Evolutionary conservation across 2,797 vertebrate species (phyloP).

Genomic region (Anguilla megastoma): DNA sequence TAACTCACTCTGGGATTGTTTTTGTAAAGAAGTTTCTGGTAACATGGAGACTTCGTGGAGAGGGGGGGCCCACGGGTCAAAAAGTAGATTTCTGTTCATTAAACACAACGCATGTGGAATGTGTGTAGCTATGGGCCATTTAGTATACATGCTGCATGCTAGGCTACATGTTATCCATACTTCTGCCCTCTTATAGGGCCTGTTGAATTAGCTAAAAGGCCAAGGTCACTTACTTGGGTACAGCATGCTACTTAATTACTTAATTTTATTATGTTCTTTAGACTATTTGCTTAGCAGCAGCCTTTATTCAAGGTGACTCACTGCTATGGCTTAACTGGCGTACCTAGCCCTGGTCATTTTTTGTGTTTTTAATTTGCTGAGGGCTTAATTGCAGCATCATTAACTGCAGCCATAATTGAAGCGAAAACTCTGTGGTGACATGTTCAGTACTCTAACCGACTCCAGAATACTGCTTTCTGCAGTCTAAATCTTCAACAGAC

Average conservation of each 20-base stretch:
- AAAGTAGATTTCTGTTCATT: neutral
- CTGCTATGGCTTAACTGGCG: neutral
- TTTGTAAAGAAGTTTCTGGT: neutral
- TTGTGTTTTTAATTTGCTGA: neutral
- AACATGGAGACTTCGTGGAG: neutral
- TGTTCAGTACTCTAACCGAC: neutral
- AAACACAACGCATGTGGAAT: neutral
- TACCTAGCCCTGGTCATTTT: neutral
- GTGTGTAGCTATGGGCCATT: neutral
- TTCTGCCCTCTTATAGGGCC: neutral
- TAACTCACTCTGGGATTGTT: neutral
- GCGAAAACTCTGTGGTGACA: neutral
- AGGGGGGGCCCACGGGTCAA: neutral
- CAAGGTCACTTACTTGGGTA: neutral
- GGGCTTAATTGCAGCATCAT: neutral
- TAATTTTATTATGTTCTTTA: neutral
- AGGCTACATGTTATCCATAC: neutral
- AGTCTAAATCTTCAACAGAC: neutral
- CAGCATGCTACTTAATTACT: neutral
- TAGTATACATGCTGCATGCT: neutral
- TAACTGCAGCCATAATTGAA: neutral
- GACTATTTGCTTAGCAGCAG: neutral
- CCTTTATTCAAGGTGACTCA: neutral
- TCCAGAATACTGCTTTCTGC: neutral
- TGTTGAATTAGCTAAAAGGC: neutral